These are phyloP conservation scores for Syngnathoides biaculeatus DNA, from an alignment of 2,113 vertebrate species.

Conservation along the genomic window DNA sequence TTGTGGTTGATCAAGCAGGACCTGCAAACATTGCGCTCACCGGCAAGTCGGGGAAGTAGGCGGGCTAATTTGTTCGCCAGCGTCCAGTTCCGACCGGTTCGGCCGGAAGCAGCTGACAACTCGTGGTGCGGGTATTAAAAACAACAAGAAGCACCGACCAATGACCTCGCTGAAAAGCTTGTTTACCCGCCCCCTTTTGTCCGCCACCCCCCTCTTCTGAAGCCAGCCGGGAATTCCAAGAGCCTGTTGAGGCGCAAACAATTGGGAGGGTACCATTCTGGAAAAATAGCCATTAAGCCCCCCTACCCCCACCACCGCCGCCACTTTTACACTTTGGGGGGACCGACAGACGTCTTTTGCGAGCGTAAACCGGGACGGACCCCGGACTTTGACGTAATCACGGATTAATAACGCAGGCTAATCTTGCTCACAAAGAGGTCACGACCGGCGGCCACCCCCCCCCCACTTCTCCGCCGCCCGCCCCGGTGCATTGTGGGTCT, in stretches of 20 bases:
- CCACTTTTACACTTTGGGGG: conserved; percentile 25
- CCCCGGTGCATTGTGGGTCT: conserved; percentile 27
- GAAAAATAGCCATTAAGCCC: conserved; percentile 54
- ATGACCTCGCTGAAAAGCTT: conserved; percentile 58
- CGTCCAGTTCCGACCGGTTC: no score
- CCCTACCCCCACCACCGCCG: no score
- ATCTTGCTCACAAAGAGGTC: conserved; percentile 68
- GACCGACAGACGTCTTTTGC: neutral
- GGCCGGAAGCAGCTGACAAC: neutral
- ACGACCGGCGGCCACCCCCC: conserved; percentile 47
- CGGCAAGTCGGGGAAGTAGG: no score
- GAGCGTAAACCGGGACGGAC: neutral
- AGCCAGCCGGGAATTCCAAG: conserved; percentile 70
- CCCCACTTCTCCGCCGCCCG: conserved; percentile 36
- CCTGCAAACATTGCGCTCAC: no score
- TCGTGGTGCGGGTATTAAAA: conserved; percentile 10
- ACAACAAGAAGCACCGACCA: conserved; percentile 38
- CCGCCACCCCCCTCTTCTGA: conserved; percentile 37
- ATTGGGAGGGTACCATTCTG: conserved; percentile 74
- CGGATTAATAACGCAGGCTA: conserved; percentile 74
- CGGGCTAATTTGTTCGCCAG: no score
- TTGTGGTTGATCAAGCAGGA: neutral
- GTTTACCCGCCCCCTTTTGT: conserved; percentile 47
- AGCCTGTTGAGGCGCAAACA: conserved; percentile 65
- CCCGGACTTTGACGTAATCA: conserved; percentile 59